phyloP scores from a whole-genome alignment of 1,140 invertebrate species.

The Pantala flavescens region DNA sequence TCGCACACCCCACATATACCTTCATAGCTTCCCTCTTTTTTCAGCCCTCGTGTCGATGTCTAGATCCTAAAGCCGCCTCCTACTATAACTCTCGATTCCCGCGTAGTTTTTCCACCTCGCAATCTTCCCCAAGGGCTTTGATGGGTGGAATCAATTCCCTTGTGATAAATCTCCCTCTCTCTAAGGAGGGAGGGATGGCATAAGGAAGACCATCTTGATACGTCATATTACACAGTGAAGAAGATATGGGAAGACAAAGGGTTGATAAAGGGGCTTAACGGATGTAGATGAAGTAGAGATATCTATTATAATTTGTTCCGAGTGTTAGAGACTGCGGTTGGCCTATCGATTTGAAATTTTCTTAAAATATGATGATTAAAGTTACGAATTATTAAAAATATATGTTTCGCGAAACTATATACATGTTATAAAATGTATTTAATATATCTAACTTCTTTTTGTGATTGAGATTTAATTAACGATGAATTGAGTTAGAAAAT shows the following conservation, averaged over 20 bases:
- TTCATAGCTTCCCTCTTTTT: neutral
- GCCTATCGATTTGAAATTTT: too few relatives aligned
- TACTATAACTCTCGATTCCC: neutral
- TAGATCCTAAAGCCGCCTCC: neutral
- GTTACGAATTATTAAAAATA: too few relatives aligned
- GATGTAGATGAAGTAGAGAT: too few relatives aligned
- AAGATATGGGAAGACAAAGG: neutral
- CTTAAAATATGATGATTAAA: too few relatives aligned
- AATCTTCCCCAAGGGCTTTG: neutral
- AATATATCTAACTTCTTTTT: too few relatives aligned
- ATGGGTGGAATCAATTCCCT: neutral
- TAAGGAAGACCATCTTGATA: neutral
- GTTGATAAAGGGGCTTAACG: too few relatives aligned
- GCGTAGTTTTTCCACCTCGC: neutral
- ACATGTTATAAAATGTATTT: too few relatives aligned
- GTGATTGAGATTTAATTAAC: too few relatives aligned
- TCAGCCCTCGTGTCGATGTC: neutral
- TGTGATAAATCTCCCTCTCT: neutral
- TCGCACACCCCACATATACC: neutral
- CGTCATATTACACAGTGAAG: neutral
- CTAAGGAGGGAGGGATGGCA: neutral
- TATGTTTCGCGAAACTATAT: too few relatives aligned
- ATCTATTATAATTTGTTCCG: too few relatives aligned
- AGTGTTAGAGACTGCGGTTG: too few relatives aligned
- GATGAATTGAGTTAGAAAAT: too few relatives aligned